These are phyloP conservation scores for Macrobrachium nipponense DNA, from an alignment of 1,140 invertebrate species.

Conservation along the genomic window DNA sequence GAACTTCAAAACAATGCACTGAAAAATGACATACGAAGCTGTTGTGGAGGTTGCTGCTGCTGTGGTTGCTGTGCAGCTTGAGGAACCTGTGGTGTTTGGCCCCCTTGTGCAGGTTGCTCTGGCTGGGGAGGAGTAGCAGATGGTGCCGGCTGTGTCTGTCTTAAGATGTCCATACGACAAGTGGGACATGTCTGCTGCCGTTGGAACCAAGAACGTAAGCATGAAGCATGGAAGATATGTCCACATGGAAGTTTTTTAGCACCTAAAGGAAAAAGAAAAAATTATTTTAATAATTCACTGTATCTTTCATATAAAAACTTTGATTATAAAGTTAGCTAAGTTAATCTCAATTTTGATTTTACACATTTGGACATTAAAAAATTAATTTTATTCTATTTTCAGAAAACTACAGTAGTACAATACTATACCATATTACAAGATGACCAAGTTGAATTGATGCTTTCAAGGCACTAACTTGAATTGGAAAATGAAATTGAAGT, in stretches of 20 bases:
- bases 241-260: constrained; percentile 99
- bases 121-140: constrained; percentile 23
- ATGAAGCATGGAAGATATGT: constrained; percentile 99
- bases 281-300: not conserved
- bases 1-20: not conserved
- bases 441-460: too few relatives aligned
- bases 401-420: too few relatives aligned
- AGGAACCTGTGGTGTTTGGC: constrained; percentile 26
- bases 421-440: too few relatives aligned
- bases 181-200: constrained; percentile 99
- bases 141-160: constrained; percentile 73
- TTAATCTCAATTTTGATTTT: too few relatives aligned
- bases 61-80: constrained; percentile 34
- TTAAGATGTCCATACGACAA: constrained; percentile 94
- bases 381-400: too few relatives aligned
- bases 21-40: constrained; percentile 38
- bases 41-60: constrained; percentile 42
- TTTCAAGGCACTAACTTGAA: too few relatives aligned
- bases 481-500: too few relatives aligned
- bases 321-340: too few relatives aligned
- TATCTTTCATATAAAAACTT: not conserved
- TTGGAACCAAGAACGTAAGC: constrained; percentile 99
- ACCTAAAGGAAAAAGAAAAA: constrained; percentile 70
- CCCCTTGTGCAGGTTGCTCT: not conserved
- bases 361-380: too few relatives aligned